These are phyloP conservation scores for Melanotaenia nigrans DNA, from an alignment of 2,797 vertebrate species.

Conservation along the genomic window DNA sequence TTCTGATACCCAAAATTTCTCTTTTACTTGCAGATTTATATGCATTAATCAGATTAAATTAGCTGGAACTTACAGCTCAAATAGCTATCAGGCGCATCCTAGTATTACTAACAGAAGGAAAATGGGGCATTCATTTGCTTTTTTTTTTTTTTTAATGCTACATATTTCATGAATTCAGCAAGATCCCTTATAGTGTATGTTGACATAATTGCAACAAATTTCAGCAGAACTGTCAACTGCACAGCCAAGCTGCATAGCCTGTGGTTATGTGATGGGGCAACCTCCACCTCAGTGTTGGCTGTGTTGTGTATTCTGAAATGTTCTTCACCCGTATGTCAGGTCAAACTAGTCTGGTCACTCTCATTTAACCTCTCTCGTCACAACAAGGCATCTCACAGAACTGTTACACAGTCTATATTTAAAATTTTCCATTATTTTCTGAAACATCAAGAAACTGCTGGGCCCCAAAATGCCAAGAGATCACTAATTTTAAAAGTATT, in stretches of 20 bases:
- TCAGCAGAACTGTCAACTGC: not conserved
- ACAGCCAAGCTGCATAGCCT: not conserved
- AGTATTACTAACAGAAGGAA: not conserved
- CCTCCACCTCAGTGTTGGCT: not conserved
- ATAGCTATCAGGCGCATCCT: constrained; percentile 2
- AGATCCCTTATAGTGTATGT: not conserved
- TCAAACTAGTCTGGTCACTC: not conserved
- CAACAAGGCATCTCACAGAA: not conserved
- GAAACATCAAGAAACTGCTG: not conserved
- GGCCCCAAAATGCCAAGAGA: not conserved
- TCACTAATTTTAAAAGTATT: not conserved
- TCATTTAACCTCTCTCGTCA: not conserved
- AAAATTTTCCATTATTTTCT: not conserved
- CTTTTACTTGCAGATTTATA: not conserved
- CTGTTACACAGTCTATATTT: not conserved
- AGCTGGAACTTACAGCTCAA: not conserved
- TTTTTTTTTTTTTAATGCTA: too few species aligned
- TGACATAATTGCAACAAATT: constrained; percentile 8
- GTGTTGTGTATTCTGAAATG: not conserved
- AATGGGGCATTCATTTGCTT: too few species aligned
- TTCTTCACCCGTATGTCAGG: not conserved
- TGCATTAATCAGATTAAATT: not conserved
- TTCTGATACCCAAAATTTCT: not conserved
- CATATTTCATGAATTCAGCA: not conserved
- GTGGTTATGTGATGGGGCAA: not conserved